Percentiles rank a stretch among this genome's conserved stretches.
Evolutionary conservation across 2,888 invertebrate genomes (phyloP).

Genomic region (Antitype chi): DNA sequence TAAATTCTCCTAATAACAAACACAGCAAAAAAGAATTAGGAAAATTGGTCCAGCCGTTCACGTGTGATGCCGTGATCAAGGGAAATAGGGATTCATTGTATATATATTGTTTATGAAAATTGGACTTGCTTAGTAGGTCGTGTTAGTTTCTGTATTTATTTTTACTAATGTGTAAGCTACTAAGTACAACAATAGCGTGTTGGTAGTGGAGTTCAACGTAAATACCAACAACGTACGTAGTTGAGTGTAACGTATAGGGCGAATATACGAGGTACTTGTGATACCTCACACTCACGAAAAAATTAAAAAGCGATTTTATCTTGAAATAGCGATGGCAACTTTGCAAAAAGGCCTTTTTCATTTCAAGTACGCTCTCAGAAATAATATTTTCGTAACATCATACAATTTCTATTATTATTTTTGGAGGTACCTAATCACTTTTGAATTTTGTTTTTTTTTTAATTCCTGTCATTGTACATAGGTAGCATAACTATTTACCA

Average conservation of each 20-base stretch:
- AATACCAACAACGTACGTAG: background rate
- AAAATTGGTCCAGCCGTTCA: no score
- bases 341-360: background rate
- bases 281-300: background rate
- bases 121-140: background rate
- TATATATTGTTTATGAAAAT: conserved; percentile 6
- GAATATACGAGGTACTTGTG: no score
- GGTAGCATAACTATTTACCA: no score
- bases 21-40: no score
- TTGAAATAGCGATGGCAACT: background rate
- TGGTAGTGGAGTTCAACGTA: background rate
- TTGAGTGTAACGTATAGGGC: background rate
- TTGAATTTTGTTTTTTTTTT: no score
- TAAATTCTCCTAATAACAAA: no score
- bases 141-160: background rate
- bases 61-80: no score
- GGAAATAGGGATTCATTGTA: no score
- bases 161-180: background rate
- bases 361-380: background rate
- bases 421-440: background rate
- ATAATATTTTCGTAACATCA: background rate
- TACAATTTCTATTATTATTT: background rate
- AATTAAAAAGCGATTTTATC: background rate
- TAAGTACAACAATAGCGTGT: background rate
- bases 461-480: no score